Base-by-base conservation (phyloP, 1,140 invertebrate genomes). In the Drosophila malerkotliana region DNA sequence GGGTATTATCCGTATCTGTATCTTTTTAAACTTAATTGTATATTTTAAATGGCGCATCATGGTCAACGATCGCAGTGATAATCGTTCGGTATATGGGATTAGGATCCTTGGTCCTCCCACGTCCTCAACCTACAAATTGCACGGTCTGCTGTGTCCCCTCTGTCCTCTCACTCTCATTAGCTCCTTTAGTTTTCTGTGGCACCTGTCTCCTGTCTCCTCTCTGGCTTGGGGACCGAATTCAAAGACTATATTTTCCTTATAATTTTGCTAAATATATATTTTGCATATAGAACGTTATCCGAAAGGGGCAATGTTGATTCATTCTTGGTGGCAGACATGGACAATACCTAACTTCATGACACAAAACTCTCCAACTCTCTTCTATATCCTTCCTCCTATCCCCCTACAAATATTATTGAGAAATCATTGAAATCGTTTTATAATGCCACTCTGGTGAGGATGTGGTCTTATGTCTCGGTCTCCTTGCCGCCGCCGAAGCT, bases 401-500 rank as follows among this genome's bases (percentile, higher is more conserved):
- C 56, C 64, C 73, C 72, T 87, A 87, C 79, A 72, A 87, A 87
- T 83, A 88, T 88, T 87, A 85, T 81, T 90, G 78, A 83, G 73
- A 79, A 73, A 77, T 94, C 83, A 87, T 88, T 87, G 83, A 87
- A 87, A 88, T n/a, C n/a, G n/a, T n/a, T n/a, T n/a, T n/a, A n/a
- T 59, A 24, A 69, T 57, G 67, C 67, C 66, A 49, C 44, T 18
- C 51, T 55, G 3, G 9, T 4, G 9, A 18, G 39, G 21, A 37
- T 9, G 18, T 30, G 41, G 54, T 37, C 67, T 77, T 96, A 96
- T 92, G 96, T 96, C 92, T 96, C 95, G 34, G 95, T 96, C 92
- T 97, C 96, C 92, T 96, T 96, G 73, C 94, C 93, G 44, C 94
- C 93, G 49, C 94, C 83, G 90, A 94, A 96, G 89, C 95, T 95